Conservation (phyloP, 2,113 vertebrate genomes). For the Toxotes chatareus region DNA sequence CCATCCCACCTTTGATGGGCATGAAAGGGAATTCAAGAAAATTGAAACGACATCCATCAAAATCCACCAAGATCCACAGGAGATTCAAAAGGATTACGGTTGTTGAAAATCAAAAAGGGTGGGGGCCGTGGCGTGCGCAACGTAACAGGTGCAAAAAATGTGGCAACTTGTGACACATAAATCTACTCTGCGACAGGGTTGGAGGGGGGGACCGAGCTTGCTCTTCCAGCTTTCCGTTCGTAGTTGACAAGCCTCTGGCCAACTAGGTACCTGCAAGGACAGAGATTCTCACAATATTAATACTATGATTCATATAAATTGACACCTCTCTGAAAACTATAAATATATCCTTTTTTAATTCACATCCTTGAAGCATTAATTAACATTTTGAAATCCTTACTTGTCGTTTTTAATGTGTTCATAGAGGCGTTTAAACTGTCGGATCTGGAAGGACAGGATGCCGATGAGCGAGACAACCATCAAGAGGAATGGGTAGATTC, state of each 20-base stretch:
- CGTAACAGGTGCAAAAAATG: conserved; percentile 45
- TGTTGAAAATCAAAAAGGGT: conserved; percentile 69
- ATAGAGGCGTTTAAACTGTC: conserved; percentile 99
- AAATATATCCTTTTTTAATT: neutral
- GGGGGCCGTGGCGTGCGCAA: conserved; percentile 10
- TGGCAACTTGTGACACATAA: conserved; percentile 48
- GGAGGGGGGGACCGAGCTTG: conserved; percentile 85
- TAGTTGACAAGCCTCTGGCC: conserved; percentile 99
- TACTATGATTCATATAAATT: neutral
- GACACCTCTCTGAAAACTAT: neutral
- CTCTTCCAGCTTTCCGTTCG: conserved; percentile 92
- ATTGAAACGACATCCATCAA: conserved; percentile 58
- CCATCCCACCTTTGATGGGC: conserved; percentile 31
- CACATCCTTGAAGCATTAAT: neutral
- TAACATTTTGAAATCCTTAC: conserved; percentile 80
- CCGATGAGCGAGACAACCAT: conserved; percentile 97
- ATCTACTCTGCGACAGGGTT: conserved; percentile 89
- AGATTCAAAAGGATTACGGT: conserved; percentile 54
- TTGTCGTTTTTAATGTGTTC: conserved; percentile 99
- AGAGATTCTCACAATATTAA: conserved; percentile 4
- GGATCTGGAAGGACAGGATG: conserved; percentile 97
- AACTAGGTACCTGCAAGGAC: conserved; percentile 91
- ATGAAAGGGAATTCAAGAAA: conserved; percentile 38
- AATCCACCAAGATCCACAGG: conserved; percentile 61
- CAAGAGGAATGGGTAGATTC: conserved; percentile 97